Evolutionary conservation across 2,888 invertebrate species (phyloP).

Genomic region (Nasonia oneida): DNA sequence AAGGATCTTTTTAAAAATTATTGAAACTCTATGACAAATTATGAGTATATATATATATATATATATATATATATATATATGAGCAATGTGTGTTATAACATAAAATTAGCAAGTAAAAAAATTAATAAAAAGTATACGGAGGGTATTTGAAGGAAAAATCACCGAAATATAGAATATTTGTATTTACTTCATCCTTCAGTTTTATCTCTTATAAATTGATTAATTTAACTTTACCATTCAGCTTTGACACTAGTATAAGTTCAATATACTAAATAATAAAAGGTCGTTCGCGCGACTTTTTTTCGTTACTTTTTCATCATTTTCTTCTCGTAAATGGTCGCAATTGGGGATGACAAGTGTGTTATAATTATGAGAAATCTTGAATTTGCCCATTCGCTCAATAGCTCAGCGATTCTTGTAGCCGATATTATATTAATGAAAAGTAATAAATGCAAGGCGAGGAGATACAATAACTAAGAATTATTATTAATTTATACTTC

Average conservation of each 20-base stretch:
- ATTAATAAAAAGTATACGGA: background rate
- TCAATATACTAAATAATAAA: slow-evolving; percentile 66
- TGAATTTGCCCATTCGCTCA: slow-evolving; percentile 10
- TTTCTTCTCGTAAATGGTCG: slow-evolving; percentile 21
- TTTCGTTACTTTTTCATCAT: slow-evolving; percentile 54
- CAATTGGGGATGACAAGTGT: slow-evolving; percentile 36
- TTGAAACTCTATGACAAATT: no score
- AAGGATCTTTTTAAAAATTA: no score
- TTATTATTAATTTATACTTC: slow-evolving; percentile 56
- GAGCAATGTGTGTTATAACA: no score
- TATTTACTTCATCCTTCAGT: slow-evolving; percentile 71
- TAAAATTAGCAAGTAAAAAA: background rate
- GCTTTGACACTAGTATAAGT: slow-evolving; percentile 67
- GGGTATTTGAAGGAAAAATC: slow-evolving; percentile 50
- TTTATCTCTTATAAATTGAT: slow-evolving; percentile 72
- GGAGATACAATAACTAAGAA: slow-evolving; percentile 48
- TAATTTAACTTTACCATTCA: slow-evolving; percentile 72
- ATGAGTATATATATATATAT: no score
- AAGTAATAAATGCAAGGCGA: slow-evolving; percentile 61
- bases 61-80: no score
- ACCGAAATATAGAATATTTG: slow-evolving; percentile 71
- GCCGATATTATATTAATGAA: slow-evolving; percentile 32
- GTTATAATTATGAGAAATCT: slow-evolving; percentile 31
- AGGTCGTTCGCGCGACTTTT: slow-evolving; percentile 47
- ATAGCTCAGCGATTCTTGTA: slow-evolving; percentile 35